Percentiles rank a stretch among this genome's conserved stretches.
phyloP scores from a whole-genome alignment of 2,888 invertebrate genomes.

The Scaptomyza flava region DNA sequence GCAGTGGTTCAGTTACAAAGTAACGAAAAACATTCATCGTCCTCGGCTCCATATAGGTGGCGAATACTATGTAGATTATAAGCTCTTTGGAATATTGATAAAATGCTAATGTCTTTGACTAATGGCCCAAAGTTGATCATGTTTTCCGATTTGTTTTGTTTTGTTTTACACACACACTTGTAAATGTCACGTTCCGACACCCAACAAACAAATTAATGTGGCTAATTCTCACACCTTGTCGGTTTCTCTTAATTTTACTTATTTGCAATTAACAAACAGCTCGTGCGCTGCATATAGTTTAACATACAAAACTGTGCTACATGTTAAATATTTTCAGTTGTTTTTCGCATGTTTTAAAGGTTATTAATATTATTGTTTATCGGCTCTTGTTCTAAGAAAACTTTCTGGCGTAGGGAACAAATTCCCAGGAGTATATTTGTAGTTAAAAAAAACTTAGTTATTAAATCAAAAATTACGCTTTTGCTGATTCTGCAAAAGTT shows the following conservation, averaged over 20 bases:
- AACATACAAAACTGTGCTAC: no score
- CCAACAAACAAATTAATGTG: constrained; percentile 29
- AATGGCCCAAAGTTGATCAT: constrained; percentile 33
- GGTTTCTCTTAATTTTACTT: constrained; percentile 38
- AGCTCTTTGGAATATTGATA: constrained; percentile 52
- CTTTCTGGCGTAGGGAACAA: background rate
- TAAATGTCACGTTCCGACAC: constrained; percentile 46
- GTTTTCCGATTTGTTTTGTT: constrained; percentile 35
- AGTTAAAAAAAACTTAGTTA: background rate
- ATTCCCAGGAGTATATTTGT: background rate
- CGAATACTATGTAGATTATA: background rate
- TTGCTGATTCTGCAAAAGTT: constrained; percentile 2
- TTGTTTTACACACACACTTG: constrained; percentile 12
- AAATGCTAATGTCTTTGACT: constrained; percentile 57
- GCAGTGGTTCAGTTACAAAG: constrained; percentile 3
- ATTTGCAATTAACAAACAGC: constrained; percentile 42
- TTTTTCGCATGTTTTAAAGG: background rate
- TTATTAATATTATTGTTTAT: no score
- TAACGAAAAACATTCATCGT: constrained; percentile 27
- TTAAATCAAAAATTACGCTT: background rate
- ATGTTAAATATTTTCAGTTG: constrained; percentile 7
- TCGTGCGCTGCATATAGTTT: constrained; percentile 3
- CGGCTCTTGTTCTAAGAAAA: background rate
- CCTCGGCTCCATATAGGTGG: constrained; percentile 19
- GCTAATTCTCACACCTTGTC: constrained; percentile 52